These are phyloP conservation scores for Coreius guichenoti DNA, from an alignment of 2,797 vertebrate genomes.

Conservation along the genomic window DNA sequence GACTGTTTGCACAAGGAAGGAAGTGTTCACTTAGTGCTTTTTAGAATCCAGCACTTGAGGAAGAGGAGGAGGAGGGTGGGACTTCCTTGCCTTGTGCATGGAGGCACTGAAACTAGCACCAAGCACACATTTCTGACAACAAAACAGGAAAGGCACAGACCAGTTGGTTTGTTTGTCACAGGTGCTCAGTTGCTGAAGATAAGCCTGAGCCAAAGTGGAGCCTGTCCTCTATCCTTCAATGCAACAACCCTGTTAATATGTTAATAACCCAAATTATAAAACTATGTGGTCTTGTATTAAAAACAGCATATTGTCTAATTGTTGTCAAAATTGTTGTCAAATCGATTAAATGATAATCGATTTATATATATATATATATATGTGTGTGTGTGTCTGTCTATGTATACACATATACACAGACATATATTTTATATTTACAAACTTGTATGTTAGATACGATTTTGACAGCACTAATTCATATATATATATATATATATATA, in stretches of 20 bases:
- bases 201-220: constrained; percentile 57
- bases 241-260: constrained; percentile 45
- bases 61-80: constrained; percentile 62
- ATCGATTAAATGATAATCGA: no score
- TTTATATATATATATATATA: no score
- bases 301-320: constrained; percentile 16
- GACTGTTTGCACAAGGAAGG: constrained; percentile 55
- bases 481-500: no score
- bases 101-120: constrained; percentile 52
- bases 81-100: constrained; percentile 64
- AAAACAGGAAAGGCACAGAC: constrained; percentile 63
- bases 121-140: constrained; percentile 56
- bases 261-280: constrained; percentile 42
- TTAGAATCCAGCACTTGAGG: constrained; percentile 53
- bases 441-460: no score
- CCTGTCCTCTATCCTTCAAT: constrained; percentile 40
- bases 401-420: no score
- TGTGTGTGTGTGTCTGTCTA: no score
- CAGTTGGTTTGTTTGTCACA: constrained; percentile 60
- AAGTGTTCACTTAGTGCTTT: constrained; percentile 55
- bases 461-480: no score
- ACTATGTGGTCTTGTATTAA: constrained; percentile 45
- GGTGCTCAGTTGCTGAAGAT: constrained; percentile 57
- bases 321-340: no score
- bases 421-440: no score